Conservation (phyloP, 2,797 vertebrate genomes). For the Pterois miles region DNA sequence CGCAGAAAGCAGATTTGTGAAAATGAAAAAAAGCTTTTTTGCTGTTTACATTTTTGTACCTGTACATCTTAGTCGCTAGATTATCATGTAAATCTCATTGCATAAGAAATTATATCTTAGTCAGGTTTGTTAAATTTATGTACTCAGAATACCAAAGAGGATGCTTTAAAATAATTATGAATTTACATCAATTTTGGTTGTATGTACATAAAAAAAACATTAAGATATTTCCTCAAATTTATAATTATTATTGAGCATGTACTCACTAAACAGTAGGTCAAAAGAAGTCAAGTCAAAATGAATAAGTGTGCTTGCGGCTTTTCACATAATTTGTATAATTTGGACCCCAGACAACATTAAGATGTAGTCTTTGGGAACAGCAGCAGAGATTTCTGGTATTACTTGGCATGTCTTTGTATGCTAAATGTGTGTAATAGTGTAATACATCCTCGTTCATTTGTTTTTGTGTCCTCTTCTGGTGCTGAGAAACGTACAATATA, state of each 20-base stretch:
- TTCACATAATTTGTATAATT: background rate
- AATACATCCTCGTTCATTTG: background rate
- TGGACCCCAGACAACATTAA: background rate
- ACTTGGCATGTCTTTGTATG: background rate
- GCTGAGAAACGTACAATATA: background rate
- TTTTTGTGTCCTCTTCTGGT: background rate
- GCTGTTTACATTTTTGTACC: background rate
- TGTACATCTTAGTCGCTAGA: background rate
- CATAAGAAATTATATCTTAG: background rate
- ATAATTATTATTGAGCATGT: background rate
- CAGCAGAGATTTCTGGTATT: background rate
- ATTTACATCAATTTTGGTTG: background rate
- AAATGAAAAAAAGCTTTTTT: background rate
- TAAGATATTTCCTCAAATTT: background rate
- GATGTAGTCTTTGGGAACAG: background rate
- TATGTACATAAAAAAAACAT: background rate
- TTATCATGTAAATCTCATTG: background rate
- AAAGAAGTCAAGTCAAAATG: background rate
- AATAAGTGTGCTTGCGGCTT: too few species aligned
- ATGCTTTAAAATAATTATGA: background rate
- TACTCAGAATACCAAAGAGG: background rate
- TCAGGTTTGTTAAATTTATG: background rate
- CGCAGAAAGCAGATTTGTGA: background rate
- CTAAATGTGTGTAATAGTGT: background rate
- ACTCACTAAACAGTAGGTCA: background rate